These are phyloP conservation scores for Andrena trimmerana DNA, from an alignment of 2,888 invertebrate genomes.

Conservation along the genomic window DNA sequence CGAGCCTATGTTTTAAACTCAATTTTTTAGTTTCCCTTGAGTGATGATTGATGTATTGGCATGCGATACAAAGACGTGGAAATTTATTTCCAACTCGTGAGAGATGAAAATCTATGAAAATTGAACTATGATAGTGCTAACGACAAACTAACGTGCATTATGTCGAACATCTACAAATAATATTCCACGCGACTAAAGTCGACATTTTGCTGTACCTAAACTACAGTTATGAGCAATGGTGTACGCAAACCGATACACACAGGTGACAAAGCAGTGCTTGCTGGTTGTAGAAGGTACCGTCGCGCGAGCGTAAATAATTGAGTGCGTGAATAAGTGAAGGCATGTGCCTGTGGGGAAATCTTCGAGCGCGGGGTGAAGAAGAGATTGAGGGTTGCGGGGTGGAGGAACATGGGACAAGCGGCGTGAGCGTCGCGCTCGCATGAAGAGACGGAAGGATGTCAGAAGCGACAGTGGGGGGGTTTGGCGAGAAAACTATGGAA, in stretches of 20 bases:
- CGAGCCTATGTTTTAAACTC: no score
- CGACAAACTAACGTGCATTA: no score
- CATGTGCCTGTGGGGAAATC: constrained; percentile 50
- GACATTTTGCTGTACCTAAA: no score
- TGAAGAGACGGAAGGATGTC: neutral
- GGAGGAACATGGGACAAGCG: neutral
- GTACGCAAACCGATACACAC: neutral
- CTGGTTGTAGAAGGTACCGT: neutral
- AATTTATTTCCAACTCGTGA: no score
- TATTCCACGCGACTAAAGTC: no score
- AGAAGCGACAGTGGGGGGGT: neutral
- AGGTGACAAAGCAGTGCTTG: constrained; percentile 27
- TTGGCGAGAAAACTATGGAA: constrained; percentile 2
- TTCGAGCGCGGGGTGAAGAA: constrained; percentile 20
- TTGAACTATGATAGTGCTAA: no score
- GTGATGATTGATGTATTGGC: no score
- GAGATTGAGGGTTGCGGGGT: constrained; percentile 23
- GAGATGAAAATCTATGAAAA: no score
- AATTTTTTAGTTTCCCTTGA: no score
- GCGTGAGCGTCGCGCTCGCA: neutral
- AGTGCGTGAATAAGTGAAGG: constrained; percentile 41
- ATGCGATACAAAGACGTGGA: no score
- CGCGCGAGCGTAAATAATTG: constrained; percentile 52
- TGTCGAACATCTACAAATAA: no score
- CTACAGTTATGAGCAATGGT: no score